phyloP scores from a whole-genome alignment of 2,888 invertebrate species.

The Noctua pronuba region DNA sequence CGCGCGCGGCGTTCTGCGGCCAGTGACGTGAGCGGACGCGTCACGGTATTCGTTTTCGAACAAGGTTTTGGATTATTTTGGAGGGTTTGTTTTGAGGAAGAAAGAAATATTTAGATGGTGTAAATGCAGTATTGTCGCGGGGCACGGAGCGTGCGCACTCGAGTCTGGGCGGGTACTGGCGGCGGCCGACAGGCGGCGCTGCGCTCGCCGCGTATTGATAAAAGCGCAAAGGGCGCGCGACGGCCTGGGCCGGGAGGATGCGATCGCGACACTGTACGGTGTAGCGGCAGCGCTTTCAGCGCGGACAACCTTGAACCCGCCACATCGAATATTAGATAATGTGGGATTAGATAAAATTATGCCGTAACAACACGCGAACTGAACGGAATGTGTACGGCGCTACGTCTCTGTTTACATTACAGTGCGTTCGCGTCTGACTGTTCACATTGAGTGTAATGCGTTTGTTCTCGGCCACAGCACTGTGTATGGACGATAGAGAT shows the following conservation, averaged over 20 bases:
- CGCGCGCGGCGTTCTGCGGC: conserved; percentile 66
- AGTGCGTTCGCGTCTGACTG: conserved; percentile 62
- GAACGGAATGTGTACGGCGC: conserved; percentile 57
- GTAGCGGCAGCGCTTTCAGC: conserved; percentile 74
- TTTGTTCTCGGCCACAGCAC: conserved; percentile 48
- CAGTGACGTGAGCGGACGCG: conserved; percentile 59
- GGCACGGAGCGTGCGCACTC: conserved; percentile 87
- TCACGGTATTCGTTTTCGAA: conserved; percentile 67
- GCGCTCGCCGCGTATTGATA: conserved; percentile 82
- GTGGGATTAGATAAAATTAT: conserved; percentile 78
- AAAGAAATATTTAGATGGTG: conserved; percentile 74
- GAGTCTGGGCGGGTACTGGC: conserved; percentile 80
- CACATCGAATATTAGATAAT: conserved; percentile 86
- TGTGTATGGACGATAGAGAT: conserved; percentile 57
- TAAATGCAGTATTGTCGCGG: conserved; percentile 83
- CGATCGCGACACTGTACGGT: conserved; percentile 65
- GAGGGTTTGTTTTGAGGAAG: conserved; percentile 81
- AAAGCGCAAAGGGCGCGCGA: conserved; percentile 85
- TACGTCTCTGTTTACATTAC: conserved; percentile 66
- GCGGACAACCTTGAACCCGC: conserved; percentile 86
- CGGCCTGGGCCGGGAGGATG: conserved; percentile 71
- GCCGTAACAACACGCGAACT: conserved; percentile 68
- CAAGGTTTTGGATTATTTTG: conserved; percentile 73
- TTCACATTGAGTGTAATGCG: conserved; percentile 51
- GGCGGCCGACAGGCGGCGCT: conserved; percentile 84